Conservation (phyloP, 2,797 vertebrate genomes). For the Euthynnus affinis region DNA sequence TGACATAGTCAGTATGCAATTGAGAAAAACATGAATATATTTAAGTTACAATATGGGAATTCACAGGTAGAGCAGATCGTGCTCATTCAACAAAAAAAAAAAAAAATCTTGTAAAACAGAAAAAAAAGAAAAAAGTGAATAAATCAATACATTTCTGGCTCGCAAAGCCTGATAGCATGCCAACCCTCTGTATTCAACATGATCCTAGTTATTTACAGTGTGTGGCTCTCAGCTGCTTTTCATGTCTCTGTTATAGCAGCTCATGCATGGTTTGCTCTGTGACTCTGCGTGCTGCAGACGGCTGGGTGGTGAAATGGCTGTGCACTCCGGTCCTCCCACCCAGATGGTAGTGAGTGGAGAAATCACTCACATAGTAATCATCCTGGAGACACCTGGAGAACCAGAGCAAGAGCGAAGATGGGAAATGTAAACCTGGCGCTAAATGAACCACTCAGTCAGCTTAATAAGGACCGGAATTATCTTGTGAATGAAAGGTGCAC, state of each 20-base stretch:
- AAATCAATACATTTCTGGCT: neutral
- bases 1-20: too few relatives aligned
- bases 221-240: constrained; percentile 37
- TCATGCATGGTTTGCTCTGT: constrained; percentile 22
- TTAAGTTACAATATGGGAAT: neutral
- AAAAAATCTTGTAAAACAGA: neutral
- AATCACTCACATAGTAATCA: constrained; percentile 68
- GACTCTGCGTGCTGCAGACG: constrained; percentile 25
- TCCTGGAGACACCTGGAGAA: constrained; percentile 64
- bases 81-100: neutral
- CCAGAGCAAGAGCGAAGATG: constrained; percentile 18
- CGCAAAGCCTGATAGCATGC: constrained; percentile 12
- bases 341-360: constrained; percentile 60
- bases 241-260: constrained; percentile 25
- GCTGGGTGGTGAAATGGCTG: constrained; percentile 16
- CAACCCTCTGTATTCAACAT: constrained; percentile 16
- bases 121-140: neutral
- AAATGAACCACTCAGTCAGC: constrained; percentile 64
- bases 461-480: constrained; percentile 64
- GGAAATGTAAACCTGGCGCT: constrained; percentile 47
- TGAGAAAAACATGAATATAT: neutral
- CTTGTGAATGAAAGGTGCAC: constrained; percentile 37
- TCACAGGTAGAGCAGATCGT: neutral
- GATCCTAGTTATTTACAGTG: constrained; percentile 2
- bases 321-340: constrained; percentile 43